Base-by-base conservation (phyloP, 2,888 invertebrate species). In the Beris chalybata region DNA sequence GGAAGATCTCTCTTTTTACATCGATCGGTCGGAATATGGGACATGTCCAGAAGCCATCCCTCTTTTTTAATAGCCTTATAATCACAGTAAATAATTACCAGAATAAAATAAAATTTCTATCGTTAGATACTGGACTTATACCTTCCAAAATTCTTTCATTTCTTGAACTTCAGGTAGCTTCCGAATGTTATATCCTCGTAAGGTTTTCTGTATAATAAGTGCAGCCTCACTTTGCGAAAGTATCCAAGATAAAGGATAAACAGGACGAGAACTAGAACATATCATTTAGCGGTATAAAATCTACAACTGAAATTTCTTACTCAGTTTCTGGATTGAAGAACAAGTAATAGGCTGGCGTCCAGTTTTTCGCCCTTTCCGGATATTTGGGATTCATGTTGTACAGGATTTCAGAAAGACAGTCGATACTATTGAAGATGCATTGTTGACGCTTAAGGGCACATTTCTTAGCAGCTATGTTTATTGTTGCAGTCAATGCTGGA, bases 351-450 rank as follows among this genome's bases (percentile, higher is more conserved):
- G 58, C 58, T 12, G 58, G 58, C 1, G 45, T 58, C 58, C 58
- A 58, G 45, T 58, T 58, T 6, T 47, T 30, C 6, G 29, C 58
- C 1, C 58, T 3, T 6, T 58, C 58, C 7, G 58, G 45, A 58
- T 58, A 13, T 29, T 58, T 58, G 1, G 58, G 58, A n/a, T 58
- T 58, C 11, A 4, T 29, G 30, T 58, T 58, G 29, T 47, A 45
- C 7, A 58, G 47, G 30, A 58, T 30, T 30, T 58, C 58, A 7
- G 58, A 44, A 4, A 58, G 30, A 13, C 58, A 58, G 29, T 58
- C 58, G 45, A 58, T 58, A n/a, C 58, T 45, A 13, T 58, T 58
- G 47, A 58, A 58, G 29, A 58, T 4, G 38, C 58, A 58, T 30
- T 30, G 44, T 29, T 58, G 58, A 30, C 45, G 29, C 45, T 58